Percentiles rank a stretch among this genome's conserved stretches.
These are phyloP conservation scores for Araneus ventricosus DNA, from an alignment of 1,140 invertebrate species.

Conservation along the genomic window DNA sequence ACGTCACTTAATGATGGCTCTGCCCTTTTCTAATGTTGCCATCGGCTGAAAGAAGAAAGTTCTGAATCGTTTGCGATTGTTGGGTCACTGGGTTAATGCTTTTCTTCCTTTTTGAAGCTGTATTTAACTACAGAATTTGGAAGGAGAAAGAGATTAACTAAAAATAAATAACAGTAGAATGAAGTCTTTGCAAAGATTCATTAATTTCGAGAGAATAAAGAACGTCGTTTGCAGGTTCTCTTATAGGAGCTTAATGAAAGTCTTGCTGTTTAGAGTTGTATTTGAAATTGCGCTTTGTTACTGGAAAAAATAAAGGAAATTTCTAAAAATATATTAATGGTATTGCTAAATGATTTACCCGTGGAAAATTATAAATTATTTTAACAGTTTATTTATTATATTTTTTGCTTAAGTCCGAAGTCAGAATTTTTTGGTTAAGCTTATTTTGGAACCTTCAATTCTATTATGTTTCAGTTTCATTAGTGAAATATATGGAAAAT, in stretches of 20 bases:
- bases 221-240: background rate
- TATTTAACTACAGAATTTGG: background rate
- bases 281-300: too few relatives aligned
- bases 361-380: too few relatives aligned
- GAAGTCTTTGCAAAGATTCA: background rate
- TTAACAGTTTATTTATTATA: too few relatives aligned
- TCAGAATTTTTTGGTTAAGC: too few relatives aligned
- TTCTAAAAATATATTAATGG: too few relatives aligned
- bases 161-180: slow-evolving; percentile 6
- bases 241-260: background rate
- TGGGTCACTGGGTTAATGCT: slow-evolving; percentile 8
- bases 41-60: background rate
- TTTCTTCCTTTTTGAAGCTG: background rate
- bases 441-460: too few relatives aligned
- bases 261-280: background rate
- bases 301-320: too few relatives aligned
- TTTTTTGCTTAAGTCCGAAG: too few relatives aligned
- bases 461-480: too few relatives aligned
- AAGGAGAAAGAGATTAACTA: background rate
- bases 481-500: too few relatives aligned
- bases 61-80: slow-evolving; percentile 4
- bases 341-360: too few relatives aligned
- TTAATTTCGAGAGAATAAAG: background rate
- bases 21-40: background rate
- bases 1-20: slow-evolving; percentile 9